These are phyloP conservation scores for Sycophila sp. DNA, from an alignment of 1,140 invertebrate species.

Conservation along the genomic window DNA sequence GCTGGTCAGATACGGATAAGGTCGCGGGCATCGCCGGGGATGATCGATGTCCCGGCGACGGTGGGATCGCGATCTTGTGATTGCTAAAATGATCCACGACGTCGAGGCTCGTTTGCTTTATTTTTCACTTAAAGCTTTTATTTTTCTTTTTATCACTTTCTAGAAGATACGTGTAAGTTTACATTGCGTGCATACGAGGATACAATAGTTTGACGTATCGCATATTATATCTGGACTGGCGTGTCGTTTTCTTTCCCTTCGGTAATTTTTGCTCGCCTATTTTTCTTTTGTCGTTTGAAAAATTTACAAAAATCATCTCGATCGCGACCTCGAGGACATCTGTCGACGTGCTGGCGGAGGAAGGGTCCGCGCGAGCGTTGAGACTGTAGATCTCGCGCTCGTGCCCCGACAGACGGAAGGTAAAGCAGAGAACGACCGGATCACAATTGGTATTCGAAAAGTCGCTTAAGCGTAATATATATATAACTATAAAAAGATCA, in stretches of 20 bases:
- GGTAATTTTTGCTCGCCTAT: too few relatives aligned
- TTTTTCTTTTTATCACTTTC: too few relatives aligned
- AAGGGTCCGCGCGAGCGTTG: not conserved
- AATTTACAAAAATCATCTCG: slow-evolving; percentile 22
- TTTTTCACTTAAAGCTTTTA: slow-evolving; percentile 15
- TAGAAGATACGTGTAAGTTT: not conserved
- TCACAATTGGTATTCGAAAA: slow-evolving; percentile 12
- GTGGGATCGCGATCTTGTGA: too few relatives aligned
- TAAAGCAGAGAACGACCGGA: slow-evolving; percentile 16
- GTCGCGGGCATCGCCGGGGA: too few relatives aligned
- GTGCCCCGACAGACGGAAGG: slow-evolving; percentile 27
- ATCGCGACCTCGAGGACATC: slow-evolving; percentile 20
- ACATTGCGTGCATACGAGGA: not conserved
- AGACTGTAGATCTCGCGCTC: not conserved
- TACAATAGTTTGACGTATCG: not conserved
- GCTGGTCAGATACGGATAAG: too few relatives aligned
- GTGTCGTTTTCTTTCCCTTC: slow-evolving; percentile 6
- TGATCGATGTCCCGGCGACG: not conserved
- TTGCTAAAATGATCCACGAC: not conserved
- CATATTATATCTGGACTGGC: slow-evolving; percentile 3
- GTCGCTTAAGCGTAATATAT: too few relatives aligned
- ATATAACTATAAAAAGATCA: not conserved
- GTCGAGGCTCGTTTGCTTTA: not conserved
- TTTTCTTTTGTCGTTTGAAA: slow-evolving; percentile 8
- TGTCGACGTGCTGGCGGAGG: not conserved